phyloP scores from a whole-genome alignment of 92 coral and sea anemone species.

The Palythoa grandiflora region DNA sequence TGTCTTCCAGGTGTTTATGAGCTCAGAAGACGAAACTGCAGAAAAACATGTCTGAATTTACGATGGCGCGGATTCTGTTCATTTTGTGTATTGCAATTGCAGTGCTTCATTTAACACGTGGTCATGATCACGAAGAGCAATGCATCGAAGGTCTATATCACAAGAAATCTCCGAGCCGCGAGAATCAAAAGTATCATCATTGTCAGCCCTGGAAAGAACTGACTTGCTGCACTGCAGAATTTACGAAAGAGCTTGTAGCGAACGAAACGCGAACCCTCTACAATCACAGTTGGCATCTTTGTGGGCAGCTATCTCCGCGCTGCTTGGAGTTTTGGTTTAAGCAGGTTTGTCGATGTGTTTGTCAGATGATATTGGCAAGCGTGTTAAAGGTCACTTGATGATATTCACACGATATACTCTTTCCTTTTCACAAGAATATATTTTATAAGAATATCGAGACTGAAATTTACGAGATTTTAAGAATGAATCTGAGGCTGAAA shows the following conservation, averaged over 20 bases:
- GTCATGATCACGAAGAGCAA: slow-evolving; percentile 35
- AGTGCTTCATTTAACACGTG: background rate
- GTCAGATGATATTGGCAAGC: background rate
- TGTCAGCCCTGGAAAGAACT: slow-evolving; percentile 77
- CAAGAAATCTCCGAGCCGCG: slow-evolving; percentile 74
- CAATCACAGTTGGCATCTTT: slow-evolving; percentile 89
- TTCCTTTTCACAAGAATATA: too few relatives aligned
- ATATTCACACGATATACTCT: too few relatives aligned
- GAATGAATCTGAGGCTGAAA: too few relatives aligned
- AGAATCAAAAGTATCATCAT: slow-evolving; percentile 58
- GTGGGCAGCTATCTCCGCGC: slow-evolving; percentile 69
- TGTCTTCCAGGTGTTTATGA: background rate
- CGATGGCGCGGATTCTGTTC: background rate
- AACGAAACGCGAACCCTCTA: slow-evolving; percentile 73
- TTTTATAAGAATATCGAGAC: too few relatives aligned
- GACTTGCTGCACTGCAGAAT: slow-evolving; percentile 79
- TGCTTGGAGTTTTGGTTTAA: slow-evolving; percentile 84
- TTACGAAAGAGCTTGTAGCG: slow-evolving; percentile 72
- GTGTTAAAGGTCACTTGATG: background rate
- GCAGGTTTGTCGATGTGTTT: slow-evolving; percentile 68
- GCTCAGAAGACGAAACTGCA: too few relatives aligned
- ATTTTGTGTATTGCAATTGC: background rate
- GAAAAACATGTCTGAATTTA: background rate
- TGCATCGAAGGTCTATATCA: slow-evolving; percentile 83
- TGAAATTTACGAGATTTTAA: too few relatives aligned